Conservation (phyloP, 2,113 vertebrate species). For the Trematomus loennbergii region DNA sequence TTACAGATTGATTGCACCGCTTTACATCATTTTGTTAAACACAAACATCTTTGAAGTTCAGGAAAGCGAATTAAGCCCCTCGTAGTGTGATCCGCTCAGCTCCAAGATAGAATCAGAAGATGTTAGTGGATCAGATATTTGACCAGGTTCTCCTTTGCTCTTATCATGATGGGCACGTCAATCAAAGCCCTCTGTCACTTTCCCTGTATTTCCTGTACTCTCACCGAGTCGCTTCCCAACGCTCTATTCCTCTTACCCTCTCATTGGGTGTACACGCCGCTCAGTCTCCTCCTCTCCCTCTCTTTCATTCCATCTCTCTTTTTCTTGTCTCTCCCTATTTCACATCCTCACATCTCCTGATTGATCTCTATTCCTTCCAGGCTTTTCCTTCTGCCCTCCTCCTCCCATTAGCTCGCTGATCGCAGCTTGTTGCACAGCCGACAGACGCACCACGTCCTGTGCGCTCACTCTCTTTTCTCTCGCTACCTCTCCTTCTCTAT, state of each 20-base stretch:
- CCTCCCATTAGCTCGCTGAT: slow-evolving; percentile 41
- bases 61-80: slow-evolving; percentile 19
- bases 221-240: slow-evolving; percentile 36
- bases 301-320: slow-evolving; percentile 7
- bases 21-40: slow-evolving; percentile 47
- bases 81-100: slow-evolving; percentile 7
- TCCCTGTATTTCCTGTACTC: slow-evolving; percentile 26
- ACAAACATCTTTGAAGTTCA: slow-evolving; percentile 34
- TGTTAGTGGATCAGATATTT: slow-evolving; percentile 18
- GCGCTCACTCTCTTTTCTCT: slow-evolving; percentile 16
- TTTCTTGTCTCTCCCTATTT: slow-evolving; percentile 36
- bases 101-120: slow-evolving; percentile 6
- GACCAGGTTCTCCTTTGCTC: slow-evolving; percentile 6
- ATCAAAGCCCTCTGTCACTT: slow-evolving; percentile 36
- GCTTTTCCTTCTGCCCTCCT: slow-evolving; percentile 29
- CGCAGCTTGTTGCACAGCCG: slow-evolving; percentile 63
- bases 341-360: slow-evolving; percentile 48
- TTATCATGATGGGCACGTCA: slow-evolving; percentile 13
- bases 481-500: background rate
- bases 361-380: slow-evolving; percentile 48
- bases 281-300: slow-evolving; percentile 48
- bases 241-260: slow-evolving; percentile 38
- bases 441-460: slow-evolving; percentile 18
- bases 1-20: background rate
- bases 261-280: slow-evolving; percentile 28